A percentile compares a stretch with the other conserved stretches of the same genome.
phyloP scores from a whole-genome alignment of 2,113 vertebrate genomes.

The Phaethornis superciliosus region DNA sequence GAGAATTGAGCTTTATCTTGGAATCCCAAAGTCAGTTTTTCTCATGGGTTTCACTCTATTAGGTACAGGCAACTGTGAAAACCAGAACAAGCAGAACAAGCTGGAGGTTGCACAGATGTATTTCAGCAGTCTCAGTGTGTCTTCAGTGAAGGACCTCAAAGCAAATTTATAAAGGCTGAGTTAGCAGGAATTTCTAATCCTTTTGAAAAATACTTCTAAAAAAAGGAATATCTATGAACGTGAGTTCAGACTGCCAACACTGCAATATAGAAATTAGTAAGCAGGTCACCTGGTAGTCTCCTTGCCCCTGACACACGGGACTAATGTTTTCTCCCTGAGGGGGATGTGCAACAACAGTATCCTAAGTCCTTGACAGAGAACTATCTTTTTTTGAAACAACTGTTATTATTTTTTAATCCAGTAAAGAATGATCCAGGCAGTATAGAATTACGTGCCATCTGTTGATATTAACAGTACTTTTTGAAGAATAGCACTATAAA shows the following conservation, averaged over 20 bases:
- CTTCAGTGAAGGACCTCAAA: neutral
- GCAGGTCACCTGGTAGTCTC: neutral
- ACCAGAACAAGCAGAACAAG: neutral
- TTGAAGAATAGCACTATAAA: neutral
- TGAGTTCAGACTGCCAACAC: neutral
- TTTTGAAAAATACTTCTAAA: conserved; percentile 30
- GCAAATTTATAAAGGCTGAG: conserved; percentile 11
- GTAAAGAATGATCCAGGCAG: neutral
- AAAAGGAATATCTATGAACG: neutral
- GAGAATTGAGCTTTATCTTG: neutral
- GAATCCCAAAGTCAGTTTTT: neutral
- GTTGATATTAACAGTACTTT: neutral
- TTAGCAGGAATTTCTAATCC: conserved; percentile 20
- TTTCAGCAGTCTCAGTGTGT: neutral
- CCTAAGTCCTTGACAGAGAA: neutral
- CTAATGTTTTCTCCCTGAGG: neutral
- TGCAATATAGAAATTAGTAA: neutral
- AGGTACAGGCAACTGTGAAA: neutral
- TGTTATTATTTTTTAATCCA: neutral
- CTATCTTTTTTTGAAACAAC: neutral
- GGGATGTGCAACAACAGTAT: neutral
- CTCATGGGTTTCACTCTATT: neutral
- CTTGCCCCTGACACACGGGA: neutral
- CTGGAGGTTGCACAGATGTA: neutral
- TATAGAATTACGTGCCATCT: neutral